Conservation (phyloP, 2,797 vertebrate genomes). For the Helarctos malayanus region DNA sequence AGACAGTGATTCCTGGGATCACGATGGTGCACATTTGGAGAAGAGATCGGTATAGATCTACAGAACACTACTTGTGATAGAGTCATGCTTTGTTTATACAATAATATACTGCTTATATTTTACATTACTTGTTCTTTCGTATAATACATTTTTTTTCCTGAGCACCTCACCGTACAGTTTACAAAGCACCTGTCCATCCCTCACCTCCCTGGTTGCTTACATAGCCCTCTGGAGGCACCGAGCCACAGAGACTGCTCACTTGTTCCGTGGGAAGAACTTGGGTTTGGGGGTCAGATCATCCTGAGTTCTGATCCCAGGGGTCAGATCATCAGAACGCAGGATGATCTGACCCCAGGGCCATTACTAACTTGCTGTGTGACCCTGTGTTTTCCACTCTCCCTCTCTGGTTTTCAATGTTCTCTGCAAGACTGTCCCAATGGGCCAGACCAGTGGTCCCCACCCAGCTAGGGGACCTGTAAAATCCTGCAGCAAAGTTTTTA, state of each 20-base stretch:
- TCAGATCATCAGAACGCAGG: too few species aligned
- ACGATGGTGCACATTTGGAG: background rate
- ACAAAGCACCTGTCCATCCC: background rate
- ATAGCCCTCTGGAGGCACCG: background rate
- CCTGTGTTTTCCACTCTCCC: background rate
- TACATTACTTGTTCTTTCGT: constrained; percentile 2
- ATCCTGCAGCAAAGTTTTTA: background rate
- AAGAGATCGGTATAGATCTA: background rate
- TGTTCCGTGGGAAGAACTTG: background rate
- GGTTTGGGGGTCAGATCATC: background rate
- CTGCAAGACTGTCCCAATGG: background rate
- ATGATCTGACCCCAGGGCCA: background rate
- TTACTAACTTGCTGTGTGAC: background rate
- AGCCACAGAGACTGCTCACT: background rate
- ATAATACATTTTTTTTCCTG: background rate
- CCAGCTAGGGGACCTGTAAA: background rate
- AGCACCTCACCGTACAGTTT: constrained; percentile 20
- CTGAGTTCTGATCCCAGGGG: background rate
- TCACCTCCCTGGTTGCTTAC: background rate
- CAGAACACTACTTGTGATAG: background rate
- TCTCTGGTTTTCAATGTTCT: constrained; percentile 14
- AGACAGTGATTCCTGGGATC: background rate
- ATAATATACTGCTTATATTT: background rate
- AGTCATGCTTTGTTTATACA: background rate
- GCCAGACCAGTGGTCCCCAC: background rate